Percentiles rank a stretch among this genome's conserved stretches.
These are phyloP conservation scores for Cyanocitta stelleri DNA, from an alignment of 2,113 vertebrate genomes.

Conservation along the genomic window DNA sequence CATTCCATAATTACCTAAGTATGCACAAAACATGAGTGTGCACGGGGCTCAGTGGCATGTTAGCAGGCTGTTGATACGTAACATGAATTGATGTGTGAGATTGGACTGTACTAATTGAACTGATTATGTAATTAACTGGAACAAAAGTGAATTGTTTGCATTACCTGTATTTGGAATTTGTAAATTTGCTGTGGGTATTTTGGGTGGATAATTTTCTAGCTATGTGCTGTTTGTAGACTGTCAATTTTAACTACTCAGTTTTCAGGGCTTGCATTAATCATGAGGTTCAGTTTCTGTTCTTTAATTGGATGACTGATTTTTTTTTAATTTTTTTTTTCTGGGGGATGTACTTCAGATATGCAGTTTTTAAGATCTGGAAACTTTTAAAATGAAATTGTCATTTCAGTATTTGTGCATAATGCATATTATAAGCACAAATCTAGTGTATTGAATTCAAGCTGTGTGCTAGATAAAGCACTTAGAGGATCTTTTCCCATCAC, in stretches of 20 bases:
- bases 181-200: not conserved
- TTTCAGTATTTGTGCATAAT: not conserved
- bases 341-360: not conserved
- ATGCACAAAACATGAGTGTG: not conserved
- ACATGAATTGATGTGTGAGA: not conserved
- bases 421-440: not conserved
- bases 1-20: not conserved
- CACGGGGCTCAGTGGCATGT: not conserved
- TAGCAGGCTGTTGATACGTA: not conserved
- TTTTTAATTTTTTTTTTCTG: not conserved
- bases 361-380: not conserved
- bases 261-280: conserved; percentile 1
- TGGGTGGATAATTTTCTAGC: not conserved
- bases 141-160: not conserved
- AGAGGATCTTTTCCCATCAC: not conserved
- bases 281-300: not conserved
- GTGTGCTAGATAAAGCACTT: not conserved
- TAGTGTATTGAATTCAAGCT: not conserved
- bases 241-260: not conserved
- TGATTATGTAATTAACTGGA: not conserved
- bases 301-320: not conserved
- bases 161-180: conserved; percentile 1
- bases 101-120: not conserved
- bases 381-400: not conserved
- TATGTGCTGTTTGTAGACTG: not conserved